These are phyloP conservation scores for Epirrhoe tristata DNA, from an alignment of 2,888 invertebrate genomes.

Conservation along the genomic window DNA sequence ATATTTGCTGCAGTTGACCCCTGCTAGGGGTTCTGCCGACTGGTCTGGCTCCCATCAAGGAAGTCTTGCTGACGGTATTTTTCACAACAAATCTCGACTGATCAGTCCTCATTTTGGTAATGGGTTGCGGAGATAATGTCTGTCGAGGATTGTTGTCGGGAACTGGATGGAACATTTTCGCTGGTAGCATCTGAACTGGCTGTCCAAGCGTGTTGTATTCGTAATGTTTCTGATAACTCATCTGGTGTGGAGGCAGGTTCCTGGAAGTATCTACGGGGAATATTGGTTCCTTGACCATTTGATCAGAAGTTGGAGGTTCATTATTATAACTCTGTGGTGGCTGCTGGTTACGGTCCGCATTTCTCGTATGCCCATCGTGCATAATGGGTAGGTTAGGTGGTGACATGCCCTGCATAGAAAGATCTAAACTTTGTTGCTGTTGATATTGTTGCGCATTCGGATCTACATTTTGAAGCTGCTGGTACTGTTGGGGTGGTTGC, in stretches of 20 bases:
- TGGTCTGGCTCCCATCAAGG: constrained; percentile 61
- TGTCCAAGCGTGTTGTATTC: constrained; percentile 76
- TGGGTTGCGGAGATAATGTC: constrained; percentile 67
- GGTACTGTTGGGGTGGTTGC: constrained; percentile 44
- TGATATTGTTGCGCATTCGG: constrained; percentile 5
- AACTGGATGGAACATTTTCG: constrained; percentile 54
- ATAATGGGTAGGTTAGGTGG: constrained; percentile 44
- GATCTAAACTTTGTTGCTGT: constrained; percentile 47
- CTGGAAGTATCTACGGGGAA: constrained; percentile 65
- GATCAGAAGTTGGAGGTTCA: constrained; percentile 29
- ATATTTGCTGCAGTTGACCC: constrained; percentile 71
- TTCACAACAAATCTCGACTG: constrained; percentile 62
- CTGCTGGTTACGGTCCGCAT: constrained; percentile 34
- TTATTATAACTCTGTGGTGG: constrained; percentile 21
- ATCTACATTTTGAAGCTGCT: constrained; percentile 40
- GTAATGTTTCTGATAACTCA: constrained; percentile 47
- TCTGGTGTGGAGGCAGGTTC: constrained; percentile 40
- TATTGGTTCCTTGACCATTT: constrained; percentile 63
- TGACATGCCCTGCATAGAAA: constrained; percentile 47
- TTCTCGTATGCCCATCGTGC: constrained; percentile 43
- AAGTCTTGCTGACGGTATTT: constrained; percentile 72
- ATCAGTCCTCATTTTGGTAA: constrained; percentile 45
- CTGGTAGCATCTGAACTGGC: constrained; percentile 68
- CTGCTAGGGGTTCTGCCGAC: constrained; percentile 64
- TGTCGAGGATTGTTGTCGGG: constrained; percentile 60